Conservation (phyloP, 2,888 invertebrate species). For the Pandemis heparana region DNA sequence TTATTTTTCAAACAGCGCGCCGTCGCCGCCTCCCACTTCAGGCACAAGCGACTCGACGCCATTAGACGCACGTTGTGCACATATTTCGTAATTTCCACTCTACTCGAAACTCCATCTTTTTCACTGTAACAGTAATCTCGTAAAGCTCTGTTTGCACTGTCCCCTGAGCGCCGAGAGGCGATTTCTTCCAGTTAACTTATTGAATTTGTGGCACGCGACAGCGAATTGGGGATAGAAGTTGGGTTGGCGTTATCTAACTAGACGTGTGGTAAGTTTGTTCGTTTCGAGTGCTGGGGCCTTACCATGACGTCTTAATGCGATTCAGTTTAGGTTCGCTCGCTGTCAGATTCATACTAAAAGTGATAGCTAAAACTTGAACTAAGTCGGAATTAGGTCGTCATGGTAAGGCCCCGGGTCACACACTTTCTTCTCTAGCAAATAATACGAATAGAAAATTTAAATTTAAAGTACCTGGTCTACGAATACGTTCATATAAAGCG, state of each 20-base stretch:
- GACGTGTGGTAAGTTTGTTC: slow-evolving; percentile 22
- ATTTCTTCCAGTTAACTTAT: slow-evolving; percentile 54
- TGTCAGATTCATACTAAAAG: too few relatives aligned
- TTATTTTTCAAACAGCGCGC: neutral
- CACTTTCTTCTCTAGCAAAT: neutral
- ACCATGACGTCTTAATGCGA: too few relatives aligned
- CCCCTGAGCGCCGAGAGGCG: slow-evolving; percentile 46
- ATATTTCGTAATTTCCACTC: slow-evolving; percentile 65
- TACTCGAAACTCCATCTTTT: slow-evolving; percentile 48
- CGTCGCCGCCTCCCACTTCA: slow-evolving; percentile 5
- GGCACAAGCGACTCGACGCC: slow-evolving; percentile 44
- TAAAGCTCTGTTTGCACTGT: slow-evolving; percentile 53
- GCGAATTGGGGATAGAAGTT: slow-evolving; percentile 34
- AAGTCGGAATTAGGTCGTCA: too few relatives aligned
- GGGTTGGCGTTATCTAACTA: slow-evolving; percentile 35
- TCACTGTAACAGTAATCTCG: slow-evolving; percentile 59
- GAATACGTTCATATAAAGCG: neutral
- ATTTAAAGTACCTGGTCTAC: neutral
- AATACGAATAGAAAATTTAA: neutral
- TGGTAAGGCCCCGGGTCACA: too few relatives aligned
- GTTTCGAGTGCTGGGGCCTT: slow-evolving; percentile 6
- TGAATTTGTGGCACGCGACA: slow-evolving; percentile 51
- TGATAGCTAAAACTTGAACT: too few relatives aligned
- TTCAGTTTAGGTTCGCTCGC: too few relatives aligned
- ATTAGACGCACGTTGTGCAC: slow-evolving; percentile 56